Evolutionary conservation across 2,113 vertebrate genomes (phyloP), one percentile per base, ranked within the genome.

Genomic region (Myotis brandtii): DNA sequence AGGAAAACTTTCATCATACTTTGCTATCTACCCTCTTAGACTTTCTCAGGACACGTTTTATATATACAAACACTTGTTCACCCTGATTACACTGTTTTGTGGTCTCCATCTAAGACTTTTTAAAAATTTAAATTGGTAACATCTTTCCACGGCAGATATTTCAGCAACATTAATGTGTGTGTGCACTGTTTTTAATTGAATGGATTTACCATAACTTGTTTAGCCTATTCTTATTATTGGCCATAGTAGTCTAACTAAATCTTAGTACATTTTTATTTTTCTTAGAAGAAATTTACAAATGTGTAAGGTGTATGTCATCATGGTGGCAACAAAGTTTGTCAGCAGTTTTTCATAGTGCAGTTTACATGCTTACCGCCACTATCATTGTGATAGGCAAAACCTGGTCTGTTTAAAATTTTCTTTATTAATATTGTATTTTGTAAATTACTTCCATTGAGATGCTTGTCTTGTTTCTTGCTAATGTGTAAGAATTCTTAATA

Each of bases 201-300:
- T 92, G 37, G 52, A 83, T 73, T 89, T 83, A 37, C 10, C 8
- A 5, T 70, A 70, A 83, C 9, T 87, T 95, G 75, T 37, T 91
- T 91, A 54, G 30, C 21, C 30, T 77, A 1, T 96, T 81, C 50
- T 86, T 87, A 72, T 18, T 84, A 91, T 21, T 32, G 75, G 30
- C 66, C 70, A 87, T 10, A 37, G 30, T 70, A 87, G 59, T 87
- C 40, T 69, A 70, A 91, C 50, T 72, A 89, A 66, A 43, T 83
- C 40, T 82, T 62, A 18, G 40, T n/a, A 67, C 34, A 12, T 32
- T 83, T 86, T 94, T 52, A 48, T 43, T 64, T 90, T 90, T 80
- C 64, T 90, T 87, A 66, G 64, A 86, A 48, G 72, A 82, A 91
- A 86, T 80, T 91, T 1, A 73, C 16, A 87, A 87, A 87, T 67